A percentile compares a stretch with the other conserved stretches of the same genome.
These are phyloP conservation scores for Drosophila saltans DNA, from an alignment of 1,140 invertebrate species.

Conservation along the genomic window DNA sequence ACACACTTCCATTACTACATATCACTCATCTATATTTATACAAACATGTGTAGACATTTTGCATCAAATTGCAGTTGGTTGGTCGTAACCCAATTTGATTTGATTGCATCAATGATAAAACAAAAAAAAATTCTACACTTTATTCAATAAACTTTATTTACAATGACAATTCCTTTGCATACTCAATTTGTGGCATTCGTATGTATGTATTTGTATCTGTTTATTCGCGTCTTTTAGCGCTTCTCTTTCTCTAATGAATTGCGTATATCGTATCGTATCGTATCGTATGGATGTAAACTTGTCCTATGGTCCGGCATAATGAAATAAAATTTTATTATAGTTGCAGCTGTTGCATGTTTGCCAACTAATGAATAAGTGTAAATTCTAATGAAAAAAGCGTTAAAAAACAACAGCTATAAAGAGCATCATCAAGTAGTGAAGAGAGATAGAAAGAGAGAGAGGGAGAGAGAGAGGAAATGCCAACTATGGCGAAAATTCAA, in stretches of 20 bases:
- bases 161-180: conserved; percentile 38
- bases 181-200: neutral
- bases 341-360: conserved; percentile 71
- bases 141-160: conserved; percentile 2
- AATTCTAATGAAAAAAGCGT: conserved; percentile 77
- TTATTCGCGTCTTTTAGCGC: conserved; percentile 10
- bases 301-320: conserved; percentile 26
- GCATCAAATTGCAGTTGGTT: neutral
- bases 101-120: neutral
- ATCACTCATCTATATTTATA: neutral
- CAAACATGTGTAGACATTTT: too few relatives aligned
- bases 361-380: conserved; percentile 80
- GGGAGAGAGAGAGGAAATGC: conserved; percentile 43
- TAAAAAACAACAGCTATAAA: conserved; percentile 40
- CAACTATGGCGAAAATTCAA: conserved; percentile 80
- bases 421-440: conserved; percentile 8
- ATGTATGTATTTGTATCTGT: neutral
- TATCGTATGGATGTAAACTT: neutral
- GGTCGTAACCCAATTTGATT: conserved; percentile 1
- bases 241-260: conserved; percentile 59
- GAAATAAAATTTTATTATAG: conserved; percentile 75
- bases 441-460: conserved; percentile 6
- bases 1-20: neutral
- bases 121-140: neutral
- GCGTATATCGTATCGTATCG: conserved; percentile 13